Conservation (phyloP, 2,888 invertebrate species). For the Keiferia lycopersicella region DNA sequence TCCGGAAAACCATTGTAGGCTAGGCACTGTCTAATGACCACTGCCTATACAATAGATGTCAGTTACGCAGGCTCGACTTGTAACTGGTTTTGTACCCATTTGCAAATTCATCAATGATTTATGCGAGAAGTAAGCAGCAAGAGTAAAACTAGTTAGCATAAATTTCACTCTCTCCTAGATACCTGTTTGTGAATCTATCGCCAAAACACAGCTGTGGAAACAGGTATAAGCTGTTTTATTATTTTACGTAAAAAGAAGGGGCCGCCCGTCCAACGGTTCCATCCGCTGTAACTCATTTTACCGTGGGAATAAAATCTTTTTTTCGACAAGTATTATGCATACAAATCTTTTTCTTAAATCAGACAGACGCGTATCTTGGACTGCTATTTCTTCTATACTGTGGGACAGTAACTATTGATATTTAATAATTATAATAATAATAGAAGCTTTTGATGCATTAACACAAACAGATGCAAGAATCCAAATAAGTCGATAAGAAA, state of each 20-base stretch:
- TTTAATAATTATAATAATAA: too few species aligned
- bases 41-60: neutral
- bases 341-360: too few species aligned
- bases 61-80: conserved; percentile 1
- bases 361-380: too few species aligned
- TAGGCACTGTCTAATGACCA: neutral
- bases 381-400: too few species aligned
- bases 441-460: too few species aligned
- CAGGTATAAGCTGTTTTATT: neutral
- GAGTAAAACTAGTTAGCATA: conserved; percentile 10
- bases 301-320: too few species aligned
- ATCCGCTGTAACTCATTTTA: neutral
- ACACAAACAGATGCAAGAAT: too few species aligned
- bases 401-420: too few species aligned
- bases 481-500: neutral
- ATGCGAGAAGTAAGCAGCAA: conserved; percentile 12
- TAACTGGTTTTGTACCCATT: conserved; percentile 4
- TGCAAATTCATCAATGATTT: conserved; percentile 11
- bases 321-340: too few species aligned
- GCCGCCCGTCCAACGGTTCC: too few species aligned
- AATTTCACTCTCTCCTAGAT: conserved; percentile 17
- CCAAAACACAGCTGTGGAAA: conserved; percentile 5
- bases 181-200: conserved; percentile 16
- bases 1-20: neutral
- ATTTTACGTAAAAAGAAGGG: neutral